phyloP scores from a whole-genome alignment of 2,113 vertebrate genomes.

The Machaerirhynchus nigripectus region DNA sequence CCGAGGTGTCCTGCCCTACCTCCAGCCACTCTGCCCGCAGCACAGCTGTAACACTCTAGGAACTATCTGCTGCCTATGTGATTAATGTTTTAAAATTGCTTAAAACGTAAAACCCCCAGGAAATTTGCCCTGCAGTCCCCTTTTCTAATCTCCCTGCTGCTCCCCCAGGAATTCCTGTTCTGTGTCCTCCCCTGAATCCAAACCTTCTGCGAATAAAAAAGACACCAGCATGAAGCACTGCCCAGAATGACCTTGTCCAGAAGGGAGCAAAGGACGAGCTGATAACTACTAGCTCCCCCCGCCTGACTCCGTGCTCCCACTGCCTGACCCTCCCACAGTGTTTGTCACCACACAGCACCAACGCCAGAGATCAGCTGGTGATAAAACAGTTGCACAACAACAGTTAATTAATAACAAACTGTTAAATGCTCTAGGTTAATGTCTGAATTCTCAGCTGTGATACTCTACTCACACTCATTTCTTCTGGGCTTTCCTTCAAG shows the following conservation, averaged over 20 bases:
- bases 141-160: neutral
- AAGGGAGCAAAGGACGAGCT: neutral
- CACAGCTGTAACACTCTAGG: neutral
- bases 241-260: neutral
- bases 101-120: neutral
- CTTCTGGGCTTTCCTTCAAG: neutral
- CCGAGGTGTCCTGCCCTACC: fast-evolving
- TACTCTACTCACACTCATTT: neutral
- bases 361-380: neutral
- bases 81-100: neutral
- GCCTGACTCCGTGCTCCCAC: neutral
- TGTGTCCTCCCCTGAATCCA: fast-evolving
- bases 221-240: neutral
- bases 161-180: neutral
- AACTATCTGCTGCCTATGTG: neutral
- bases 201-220: neutral
- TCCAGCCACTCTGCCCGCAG: neutral
- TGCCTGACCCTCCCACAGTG: fast-evolving
- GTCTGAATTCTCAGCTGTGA: neutral
- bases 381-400: neutral
- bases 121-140: neutral
- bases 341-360: neutral
- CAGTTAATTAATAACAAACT: neutral
- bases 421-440: neutral
- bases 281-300: neutral